Base-by-base conservation (phyloP, 2,113 vertebrate species). In the Piliocolobus tephrosceles region DNA sequence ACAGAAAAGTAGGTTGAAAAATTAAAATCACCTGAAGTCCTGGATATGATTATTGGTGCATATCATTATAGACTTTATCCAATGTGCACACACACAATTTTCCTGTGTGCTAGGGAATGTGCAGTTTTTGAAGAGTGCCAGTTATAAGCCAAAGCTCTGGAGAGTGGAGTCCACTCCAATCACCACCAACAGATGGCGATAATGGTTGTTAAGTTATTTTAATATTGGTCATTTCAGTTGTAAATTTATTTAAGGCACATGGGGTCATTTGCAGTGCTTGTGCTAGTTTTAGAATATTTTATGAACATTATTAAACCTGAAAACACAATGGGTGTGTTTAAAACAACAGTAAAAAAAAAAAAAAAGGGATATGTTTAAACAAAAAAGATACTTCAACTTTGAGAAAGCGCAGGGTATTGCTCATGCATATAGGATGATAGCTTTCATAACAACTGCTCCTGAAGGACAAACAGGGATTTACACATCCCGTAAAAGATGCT, bases 111-210 rank as follows among this genome's bases (percentile, higher is more conserved):
- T 5, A 81, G 32, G 17, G 30, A 92, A 68, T 14, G 2, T 18
- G 13, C 5, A 76, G 52, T 8, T 91, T 88, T 61, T 95, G 14
- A 82, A 86, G 20, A 7, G 47, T 81, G 13, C 70, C 38, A 38
- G 38, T 80, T 89, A 81, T 1, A 25, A 52, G 50, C 18, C 52
- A 85, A 80, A 84, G 32, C 38, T 94, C 58, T 94, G 35, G 17
- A 90, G 52, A 94, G 57, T 64, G 30, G 43, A 27, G 90, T 87
- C 81, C 70, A 88, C 83, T 73, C 90, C 96, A 92, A 73, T 14
- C 66, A 96, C 58, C 32, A 86, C 97, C 97, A 92, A 98, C 84
- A 98, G 97, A 94, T 96, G 98, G 96, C 96, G 94, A 90, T 88
- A 92, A 90, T 78, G 95, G 88, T 81, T 70, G 97, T 17, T 43